Base-by-base conservation (phyloP, 2,888 invertebrate species). In the Amphipoea oculea region DNA sequence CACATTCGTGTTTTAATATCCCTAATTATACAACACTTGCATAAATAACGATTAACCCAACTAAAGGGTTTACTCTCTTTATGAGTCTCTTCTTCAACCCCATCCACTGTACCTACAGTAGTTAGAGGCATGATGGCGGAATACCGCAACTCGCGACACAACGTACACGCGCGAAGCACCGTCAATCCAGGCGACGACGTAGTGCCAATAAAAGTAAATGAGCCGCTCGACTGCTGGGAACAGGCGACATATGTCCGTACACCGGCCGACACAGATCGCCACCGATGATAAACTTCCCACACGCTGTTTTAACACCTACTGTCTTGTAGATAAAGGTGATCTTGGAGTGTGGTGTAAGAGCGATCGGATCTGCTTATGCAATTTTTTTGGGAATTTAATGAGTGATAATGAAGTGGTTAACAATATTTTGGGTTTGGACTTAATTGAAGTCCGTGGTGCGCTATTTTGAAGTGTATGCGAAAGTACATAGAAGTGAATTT, bases 131-230 rank as follows among this genome's bases (percentile, higher is more conserved):
- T 57, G 23, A 20, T 12, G n/a, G 60, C n/a, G 60, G 60, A 65
- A 73, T 83, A 40, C 51, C 88, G 89, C 89, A 45, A 40, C 36
- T 42, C 88, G 90, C 88, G 45, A 45, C 63, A 90, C 83, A 92
- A 91, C 89, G 95, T 73, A 83, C 75, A 90, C 90, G 83, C 85
- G 77, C 80, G 40, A 57, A 72, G 82, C 69, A 89, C 83, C 90
- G 91, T 93, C 93, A 92, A 91, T 93, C 90, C 91, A 79, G 87
- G 86, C 88, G 84, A 82, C 88, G 89, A 84, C 88, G 90, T 85
- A 89, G 85, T 90, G 91, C 92, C 92, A 92, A 95, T 96, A 96
- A 96, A 96, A 95, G 90, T 93, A 94, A 95, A 96, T 95, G 95
- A 94, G 92, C 90, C 91, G 83, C 86, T 89, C 65, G 89, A 93